phyloP scores from a whole-genome alignment of 2,113 vertebrate genomes.

The Phoenicopterus ruber region DNA sequence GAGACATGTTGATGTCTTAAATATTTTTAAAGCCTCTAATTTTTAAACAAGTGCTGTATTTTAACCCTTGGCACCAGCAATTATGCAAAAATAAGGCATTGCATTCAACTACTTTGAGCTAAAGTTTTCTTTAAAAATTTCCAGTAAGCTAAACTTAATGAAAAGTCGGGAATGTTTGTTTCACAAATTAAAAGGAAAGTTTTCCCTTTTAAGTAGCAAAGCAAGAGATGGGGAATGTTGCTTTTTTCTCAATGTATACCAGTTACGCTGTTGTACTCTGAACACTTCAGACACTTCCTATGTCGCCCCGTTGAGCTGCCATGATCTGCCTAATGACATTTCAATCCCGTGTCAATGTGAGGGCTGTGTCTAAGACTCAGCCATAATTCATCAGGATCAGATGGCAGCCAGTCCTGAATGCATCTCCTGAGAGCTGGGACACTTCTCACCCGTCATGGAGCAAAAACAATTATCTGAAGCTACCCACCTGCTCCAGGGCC shows the following conservation, averaged over 20 bases:
- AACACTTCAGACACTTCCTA: background rate
- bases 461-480: background rate
- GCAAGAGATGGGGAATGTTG: background rate
- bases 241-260: background rate
- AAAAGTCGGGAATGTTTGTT: background rate
- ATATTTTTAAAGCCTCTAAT: background rate
- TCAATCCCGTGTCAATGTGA: background rate
- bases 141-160: background rate
- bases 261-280: background rate
- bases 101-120: background rate
- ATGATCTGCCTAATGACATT: background rate
- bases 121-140: background rate
- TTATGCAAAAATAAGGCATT: background rate
- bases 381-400: conserved; percentile 38
- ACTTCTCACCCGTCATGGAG: background rate
- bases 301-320: background rate
- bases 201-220: background rate
- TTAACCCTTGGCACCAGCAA: background rate
- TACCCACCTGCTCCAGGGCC: conserved; percentile 43
- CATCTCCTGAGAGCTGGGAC: background rate
- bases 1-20: background rate
- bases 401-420: background rate
- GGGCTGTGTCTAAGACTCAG: background rate
- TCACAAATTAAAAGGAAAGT: background rate
- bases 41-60: background rate